Base-by-base conservation (phyloP, 2,113 vertebrate species). In the Pleuronectes platessa region DNA sequence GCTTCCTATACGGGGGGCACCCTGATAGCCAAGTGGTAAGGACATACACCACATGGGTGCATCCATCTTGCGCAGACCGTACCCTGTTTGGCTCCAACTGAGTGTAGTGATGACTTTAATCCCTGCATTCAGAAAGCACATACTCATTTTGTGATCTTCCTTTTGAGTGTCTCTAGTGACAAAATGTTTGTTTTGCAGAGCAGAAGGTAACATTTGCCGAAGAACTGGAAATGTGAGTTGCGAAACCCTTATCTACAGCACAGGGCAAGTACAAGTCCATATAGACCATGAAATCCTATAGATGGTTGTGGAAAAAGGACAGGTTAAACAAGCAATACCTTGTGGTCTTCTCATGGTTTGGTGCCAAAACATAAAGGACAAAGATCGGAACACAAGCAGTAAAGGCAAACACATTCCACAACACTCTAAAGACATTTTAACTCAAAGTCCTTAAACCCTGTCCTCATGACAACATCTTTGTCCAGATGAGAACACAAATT, bases 161-260 rank as follows among this genome's bases (percentile, higher is more conserved):
- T 12, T 21, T 56, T 2, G 18, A 23, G 14, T 10, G 12, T 31
- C 18, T 55, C 23, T 8, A 12, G 0, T 17, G 13, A 14, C 27
- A n/a, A 24, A 23, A 23, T 31, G 11, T 60, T 18, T 65, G 14
- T 35, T 9, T 21, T 37, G 3, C 8, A 7, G 12, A 70, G 71
- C 51, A 56, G 12, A 26, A 2, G 2, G 18, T 68, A 1, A 58
- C 21, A 47, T 20, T n/a, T 74, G 68, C 58, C 54, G 54, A 76
- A 76, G 23, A 63, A 5, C 55, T 68, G 20, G 24, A 53, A 31
- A 49, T 15, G 15, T 15, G 35, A 27, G 56, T 47, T 20, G 24
- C 20, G 47, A 76, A 73, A 58, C 51, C 15, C 31, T 59, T 24
- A 20, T 56, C 15, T 24, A 47, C 23, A 61, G 7, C 53, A 66